Evolutionary conservation across 2,797 vertebrate species (phyloP).

Genomic region (Ammospiza maritima): DNA sequence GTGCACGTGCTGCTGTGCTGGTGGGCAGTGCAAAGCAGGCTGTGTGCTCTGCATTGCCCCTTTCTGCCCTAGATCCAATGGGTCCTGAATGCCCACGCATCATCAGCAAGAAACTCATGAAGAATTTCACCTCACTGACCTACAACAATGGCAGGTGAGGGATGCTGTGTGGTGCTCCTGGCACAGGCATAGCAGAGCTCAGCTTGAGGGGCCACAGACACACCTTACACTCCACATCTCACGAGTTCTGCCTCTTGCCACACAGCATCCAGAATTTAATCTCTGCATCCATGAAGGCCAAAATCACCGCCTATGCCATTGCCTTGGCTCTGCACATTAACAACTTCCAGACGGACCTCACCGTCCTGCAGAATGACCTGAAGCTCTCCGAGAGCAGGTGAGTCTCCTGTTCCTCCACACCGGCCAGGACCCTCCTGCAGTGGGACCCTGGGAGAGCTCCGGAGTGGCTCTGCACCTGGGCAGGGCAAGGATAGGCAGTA

Average conservation of each 20-base stretch:
- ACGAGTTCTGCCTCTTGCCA: background rate
- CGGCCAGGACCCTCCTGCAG: background rate
- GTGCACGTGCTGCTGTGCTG: background rate
- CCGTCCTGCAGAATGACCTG: constrained; percentile 88
- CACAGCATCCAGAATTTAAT: constrained; percentile 85
- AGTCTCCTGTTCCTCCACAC: background rate
- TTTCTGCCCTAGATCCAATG: constrained; percentile 78
- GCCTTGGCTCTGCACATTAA: constrained; percentile 88
- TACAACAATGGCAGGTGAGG: constrained; percentile 87
- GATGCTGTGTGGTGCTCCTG: background rate
- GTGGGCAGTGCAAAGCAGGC: no score
- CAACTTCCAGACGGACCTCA: constrained; percentile 86
- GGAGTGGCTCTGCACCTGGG: background rate
- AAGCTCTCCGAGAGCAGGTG: constrained; percentile 86
- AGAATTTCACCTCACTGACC: constrained; percentile 85
- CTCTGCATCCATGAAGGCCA: constrained; percentile 87
- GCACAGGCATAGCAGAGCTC: background rate
- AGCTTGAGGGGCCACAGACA: background rate
- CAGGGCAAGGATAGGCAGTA: no score
- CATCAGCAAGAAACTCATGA: constrained; percentile 85
- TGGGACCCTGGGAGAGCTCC: no score
- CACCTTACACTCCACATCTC: background rate
- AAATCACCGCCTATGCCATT: constrained; percentile 86
- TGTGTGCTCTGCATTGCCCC: background rate
- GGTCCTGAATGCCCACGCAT: constrained; percentile 85